Evolutionary conservation across 2,797 vertebrate species (phyloP), one percentile per base, ranked within the genome.

Genomic region (Cygnus olor): DNA sequence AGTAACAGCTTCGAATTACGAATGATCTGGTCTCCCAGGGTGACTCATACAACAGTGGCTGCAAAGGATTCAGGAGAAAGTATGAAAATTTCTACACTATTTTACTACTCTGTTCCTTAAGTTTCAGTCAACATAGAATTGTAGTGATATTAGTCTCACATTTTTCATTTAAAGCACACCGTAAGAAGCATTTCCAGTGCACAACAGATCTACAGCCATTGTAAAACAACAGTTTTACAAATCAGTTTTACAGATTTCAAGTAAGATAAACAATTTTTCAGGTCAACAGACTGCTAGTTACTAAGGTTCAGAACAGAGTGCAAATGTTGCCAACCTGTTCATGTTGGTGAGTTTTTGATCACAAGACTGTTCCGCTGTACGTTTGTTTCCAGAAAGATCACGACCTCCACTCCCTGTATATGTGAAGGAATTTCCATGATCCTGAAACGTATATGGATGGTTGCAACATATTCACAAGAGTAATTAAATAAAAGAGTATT

Each of bases 281-380:
- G 13, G 53, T 6, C 70, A 68, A 2, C 28, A 18, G 10, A 2
- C 1, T 30, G 5, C 27, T 25, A 44, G 54, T 27, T 30, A 16
- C 65, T 4, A 4, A 10, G 80, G 69, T 16, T 2, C 4, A 56
- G 21, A 68, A 18, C 0, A 2, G 47, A 74, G 38, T 8, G 0
- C 2, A 3, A 36, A 2, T 0, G 13, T 1, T 24, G 42, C 97
- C 6, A 76, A 99, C 99, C 99, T 98, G 98, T 99, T 99, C 98
- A 99, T 99, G 90, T 99, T 99, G 93, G 99, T 99, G 57, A 99
- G 99, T 68, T 99, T 99, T 96, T 99, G 99, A 80, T 99, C 99
- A 80, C 99, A 99, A 4, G 99, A 99, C 93, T 99, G 99, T 71
- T 99, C 99, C 0, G 99, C 99, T 1, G 99, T 99, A 49, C 99